These are phyloP conservation scores for Melanogrammus aeglefinus DNA, from an alignment of 2,797 vertebrate genomes.

Conservation along the genomic window DNA sequence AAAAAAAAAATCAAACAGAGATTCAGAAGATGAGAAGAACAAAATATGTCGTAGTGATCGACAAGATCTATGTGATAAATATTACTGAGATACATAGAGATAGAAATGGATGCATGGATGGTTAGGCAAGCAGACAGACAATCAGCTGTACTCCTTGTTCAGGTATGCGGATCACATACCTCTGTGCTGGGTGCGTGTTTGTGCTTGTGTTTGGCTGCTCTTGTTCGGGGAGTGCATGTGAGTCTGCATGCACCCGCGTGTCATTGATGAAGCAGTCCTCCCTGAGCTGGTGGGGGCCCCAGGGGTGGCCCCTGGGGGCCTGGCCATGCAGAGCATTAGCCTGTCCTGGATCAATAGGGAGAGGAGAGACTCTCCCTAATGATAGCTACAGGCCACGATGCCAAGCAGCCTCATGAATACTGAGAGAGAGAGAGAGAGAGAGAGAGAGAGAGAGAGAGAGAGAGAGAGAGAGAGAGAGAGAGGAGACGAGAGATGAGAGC, in stretches of 20 bases:
- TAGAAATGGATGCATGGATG: conserved; percentile 28
- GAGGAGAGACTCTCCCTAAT: conserved; percentile 75
- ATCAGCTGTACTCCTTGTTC: no score
- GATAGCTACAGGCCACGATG: conserved; percentile 79
- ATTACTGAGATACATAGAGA: conserved; percentile 28
- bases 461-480: conserved; percentile 1
- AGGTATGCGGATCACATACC: neutral
- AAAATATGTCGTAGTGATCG: neutral
- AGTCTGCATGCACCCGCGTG: conserved; percentile 41
- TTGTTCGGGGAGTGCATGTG: conserved; percentile 12
- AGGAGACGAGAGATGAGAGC: no score
- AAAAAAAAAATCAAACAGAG: conserved; percentile 19
- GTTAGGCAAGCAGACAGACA: conserved; percentile 26
- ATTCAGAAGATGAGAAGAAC: conserved; percentile 15
- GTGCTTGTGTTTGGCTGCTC: conserved; percentile 17
- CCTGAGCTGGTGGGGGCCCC: conserved; percentile 39
- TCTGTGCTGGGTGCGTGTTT: conserved; percentile 7
- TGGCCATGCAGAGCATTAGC: conserved; percentile 68
- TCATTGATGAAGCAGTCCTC: conserved; percentile 55
- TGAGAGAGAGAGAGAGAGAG: conserved; percentile 59
- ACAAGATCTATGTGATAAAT: neutral
- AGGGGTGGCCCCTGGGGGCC: conserved; percentile 59
- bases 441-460: conserved; percentile 19
- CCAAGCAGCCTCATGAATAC: conserved; percentile 73
- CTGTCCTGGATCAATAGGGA: conserved; percentile 77